These are phyloP conservation scores for Goniozus legneri DNA, from an alignment of 1,140 invertebrate genomes.

Conservation along the genomic window DNA sequence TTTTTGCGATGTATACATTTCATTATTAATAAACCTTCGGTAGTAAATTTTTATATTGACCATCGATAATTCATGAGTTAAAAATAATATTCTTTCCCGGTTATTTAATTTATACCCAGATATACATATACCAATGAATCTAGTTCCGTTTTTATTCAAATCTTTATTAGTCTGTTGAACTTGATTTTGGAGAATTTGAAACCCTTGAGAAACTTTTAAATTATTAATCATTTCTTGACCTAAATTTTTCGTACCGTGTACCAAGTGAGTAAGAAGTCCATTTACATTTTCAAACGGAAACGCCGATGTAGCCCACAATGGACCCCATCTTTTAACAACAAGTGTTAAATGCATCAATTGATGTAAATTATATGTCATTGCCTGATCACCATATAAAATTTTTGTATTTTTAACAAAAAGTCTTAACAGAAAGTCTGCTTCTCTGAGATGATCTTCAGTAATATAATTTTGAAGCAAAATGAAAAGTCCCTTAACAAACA, in stretches of 20 bases:
- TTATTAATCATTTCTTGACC: constrained; percentile 24
- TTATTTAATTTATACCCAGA: too few relatives aligned
- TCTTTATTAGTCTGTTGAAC: too few relatives aligned
- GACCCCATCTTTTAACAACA: constrained; percentile 24
- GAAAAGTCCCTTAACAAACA: constrained; percentile 13
- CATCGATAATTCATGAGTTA: constrained; percentile 1
- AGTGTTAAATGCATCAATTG: constrained; percentile 23
- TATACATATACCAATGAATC: too few relatives aligned
- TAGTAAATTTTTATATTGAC: constrained; percentile 11
- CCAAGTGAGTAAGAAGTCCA: constrained; percentile 13
- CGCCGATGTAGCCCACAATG: constrained; percentile 19
- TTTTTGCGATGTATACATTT: constrained; percentile 20
- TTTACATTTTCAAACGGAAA: constrained; percentile 30
- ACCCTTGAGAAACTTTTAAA: constrained; percentile 13
- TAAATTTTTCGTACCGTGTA: constrained; percentile 23
- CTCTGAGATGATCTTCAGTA: background rate
- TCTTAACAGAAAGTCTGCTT: constrained; percentile 11
- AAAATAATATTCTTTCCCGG: too few relatives aligned
- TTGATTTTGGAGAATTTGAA: constrained; percentile 17
- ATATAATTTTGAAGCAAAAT: constrained; percentile 14
- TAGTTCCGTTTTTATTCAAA: too few relatives aligned
- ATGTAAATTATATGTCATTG: constrained; percentile 23
- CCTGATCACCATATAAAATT: constrained; percentile 15
- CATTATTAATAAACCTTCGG: constrained; percentile 12
- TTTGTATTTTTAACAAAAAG: constrained; percentile 13